Evolutionary conservation across 2,113 vertebrate species (phyloP), one percentile per base, ranked within the genome.

Genomic region (Mastomys natalensis): DNA sequence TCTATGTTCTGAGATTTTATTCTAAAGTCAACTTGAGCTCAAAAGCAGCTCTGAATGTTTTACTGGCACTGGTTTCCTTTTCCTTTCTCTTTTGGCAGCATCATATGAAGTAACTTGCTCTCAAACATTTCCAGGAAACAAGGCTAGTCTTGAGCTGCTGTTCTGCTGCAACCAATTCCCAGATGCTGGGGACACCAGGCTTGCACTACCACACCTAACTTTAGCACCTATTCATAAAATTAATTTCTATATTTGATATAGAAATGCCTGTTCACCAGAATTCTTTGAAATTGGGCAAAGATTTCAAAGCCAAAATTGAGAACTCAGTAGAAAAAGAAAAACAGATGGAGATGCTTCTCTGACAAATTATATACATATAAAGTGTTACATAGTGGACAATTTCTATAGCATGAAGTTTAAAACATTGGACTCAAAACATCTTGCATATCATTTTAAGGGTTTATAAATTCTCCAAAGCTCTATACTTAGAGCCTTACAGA

Each of bases 1-100:
- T 68, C 2, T 37, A 48, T 86, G 62, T 90, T 55, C n/a, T 90
- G 4, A 2, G 82, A 62, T 55, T 91, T 80, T 74, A 58, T 89
- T 62, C 43, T 87, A 43, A 81, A 7, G 22, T 48, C 93, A 70
- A 84, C 72, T 87, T 90, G 96, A 22, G 86, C 70, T 93, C 6
- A 72, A 66, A 34, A 26, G 17, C 10, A 58, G 15, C 12, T 87
- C 77, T 95, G 37, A 22, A 51, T 1, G 0, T 66, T 17, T 82
- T 77, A 86, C 58, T 62, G 89, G 82, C 87, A 94, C 40, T 0
- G 17, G 74, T 21, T 72, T 87, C n/a, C 68, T 48, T 90, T 72
- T 87, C 5, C 15, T 58, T 37, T n/a, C 53, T n/a, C 58, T 58
- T 24, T 87, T 87, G 31, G 37, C 4, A 68, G 31, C 13, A 5